Base-by-base conservation (phyloP, 2,888 invertebrate genomes). In the Brachyopa scutellaris region DNA sequence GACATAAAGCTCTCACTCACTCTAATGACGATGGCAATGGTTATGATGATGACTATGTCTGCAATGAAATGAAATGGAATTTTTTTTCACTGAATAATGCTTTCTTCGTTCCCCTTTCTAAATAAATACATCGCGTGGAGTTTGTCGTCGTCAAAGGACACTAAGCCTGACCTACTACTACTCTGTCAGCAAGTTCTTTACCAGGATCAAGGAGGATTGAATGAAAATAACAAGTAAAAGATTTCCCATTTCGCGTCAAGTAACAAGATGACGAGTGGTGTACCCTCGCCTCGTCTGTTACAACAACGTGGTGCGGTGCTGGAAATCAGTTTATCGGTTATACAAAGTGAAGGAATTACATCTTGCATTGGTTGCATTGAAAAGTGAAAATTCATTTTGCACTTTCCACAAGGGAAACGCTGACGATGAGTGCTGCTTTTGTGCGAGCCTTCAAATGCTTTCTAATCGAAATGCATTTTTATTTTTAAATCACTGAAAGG, bases 61-160 rank as follows among this genome's bases (percentile, higher is more conserved):
- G 42, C 57, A 9, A 70, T 74, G 53, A 76, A 74, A 76, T 76
- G 49, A 72, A 36, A 69, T 64, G n/a, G n/a, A n/a, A n/a, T 26
- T 26, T 70, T 69, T 69, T 59, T 47, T 47, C 38, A 40, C 57
- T 38, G 45, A 76, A 62, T 64, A 76, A 53, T 80, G 61, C 36
- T 45, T 29, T 67, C 42, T 74, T 57, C 53, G 6, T 26, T n/a
- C n/a, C n/a, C 26, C 26, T 26, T 69, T 51, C 15, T 8, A 7
- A 36, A 23, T 42, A 55, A 74, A 42, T 64, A 40, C 40, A 40
- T 51, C 26, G 36, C 49, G 40, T 45, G 15, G 69, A 69, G n/a
- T n/a, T n/a, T 51, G 31, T 33, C 31, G 29, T 49, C 13, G 38
- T 76, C 80, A 70, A 82, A 82, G 76, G 64, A 66, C 51, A 64